Conservation (phyloP, 2,797 vertebrate species). For the Helarctos malayanus region DNA sequence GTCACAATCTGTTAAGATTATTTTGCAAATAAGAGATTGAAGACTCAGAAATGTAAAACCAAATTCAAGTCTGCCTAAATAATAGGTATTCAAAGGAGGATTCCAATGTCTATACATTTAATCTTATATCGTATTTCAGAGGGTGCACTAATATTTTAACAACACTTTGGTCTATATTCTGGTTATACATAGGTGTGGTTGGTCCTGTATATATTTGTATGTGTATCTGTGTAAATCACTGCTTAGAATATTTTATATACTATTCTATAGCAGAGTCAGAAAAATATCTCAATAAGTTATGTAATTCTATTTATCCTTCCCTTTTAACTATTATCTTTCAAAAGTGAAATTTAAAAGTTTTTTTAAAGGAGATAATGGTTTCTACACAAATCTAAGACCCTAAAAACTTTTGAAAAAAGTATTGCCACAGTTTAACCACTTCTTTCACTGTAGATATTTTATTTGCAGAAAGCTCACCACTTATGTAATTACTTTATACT, state of each 20-base stretch:
- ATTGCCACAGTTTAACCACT: constrained; percentile 69
- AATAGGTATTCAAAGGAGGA: not conserved
- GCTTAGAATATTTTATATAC: not conserved
- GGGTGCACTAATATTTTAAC: not conserved
- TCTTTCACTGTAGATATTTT: constrained; percentile 75
- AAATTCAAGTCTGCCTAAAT: not conserved
- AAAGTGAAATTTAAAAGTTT: constrained; percentile 27
- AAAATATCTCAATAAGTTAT: constrained; percentile 35
- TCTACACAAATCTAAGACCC: constrained; percentile 64
- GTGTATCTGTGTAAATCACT: not conserved
- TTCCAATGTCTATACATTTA: not conserved
- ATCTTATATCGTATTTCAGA: not conserved
- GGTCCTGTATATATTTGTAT: not conserved
- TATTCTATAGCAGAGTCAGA: not conserved
- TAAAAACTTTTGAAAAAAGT: constrained; percentile 75
- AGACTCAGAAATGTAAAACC: not conserved
- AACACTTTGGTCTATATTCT: not conserved
- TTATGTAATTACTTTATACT: constrained; percentile 84
- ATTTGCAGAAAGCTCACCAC: constrained; percentile 81
- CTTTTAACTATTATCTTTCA: constrained; percentile 11
- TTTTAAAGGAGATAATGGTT: constrained; percentile 49
- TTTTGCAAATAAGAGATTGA: not conserved
- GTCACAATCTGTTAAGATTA: not conserved
- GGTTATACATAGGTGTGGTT: not conserved
- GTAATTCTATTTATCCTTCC: not conserved